A percentile compares a stretch with the other conserved stretches of the same genome.
Evolutionary conservation across 1,140 invertebrate species (phyloP).

Genomic region (Aethina tumida): DNA sequence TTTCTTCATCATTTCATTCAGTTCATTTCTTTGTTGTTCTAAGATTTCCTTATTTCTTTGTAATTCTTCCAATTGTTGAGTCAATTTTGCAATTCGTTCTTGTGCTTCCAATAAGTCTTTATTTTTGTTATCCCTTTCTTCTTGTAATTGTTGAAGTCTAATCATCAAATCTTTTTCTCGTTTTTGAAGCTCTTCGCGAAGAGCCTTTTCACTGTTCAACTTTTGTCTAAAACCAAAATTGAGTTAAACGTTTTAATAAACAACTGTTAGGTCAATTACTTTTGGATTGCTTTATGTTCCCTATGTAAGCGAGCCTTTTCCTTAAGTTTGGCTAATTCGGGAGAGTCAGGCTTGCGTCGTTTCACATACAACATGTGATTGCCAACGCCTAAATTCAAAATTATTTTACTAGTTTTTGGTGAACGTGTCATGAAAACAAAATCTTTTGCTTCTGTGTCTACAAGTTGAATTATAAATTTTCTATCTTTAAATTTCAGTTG

Average conservation of each 20-base stretch:
- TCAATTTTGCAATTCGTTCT: slow-evolving; percentile 87
- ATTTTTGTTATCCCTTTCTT: slow-evolving; percentile 78
- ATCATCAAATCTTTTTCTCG: slow-evolving; percentile 60
- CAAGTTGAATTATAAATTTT: slow-evolving; percentile 70
- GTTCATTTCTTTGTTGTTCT: slow-evolving; percentile 75
- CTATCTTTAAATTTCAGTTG: slow-evolving; percentile 71
- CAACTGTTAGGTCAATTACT: slow-evolving; percentile 9
- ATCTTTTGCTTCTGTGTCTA: slow-evolving; percentile 64
- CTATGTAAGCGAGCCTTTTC: slow-evolving; percentile 26
- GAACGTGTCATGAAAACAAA: slow-evolving; percentile 67
- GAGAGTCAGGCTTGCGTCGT: slow-evolving; percentile 39
- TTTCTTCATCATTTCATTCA: slow-evolving; percentile 81
- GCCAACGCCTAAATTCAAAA: slow-evolving; percentile 65
- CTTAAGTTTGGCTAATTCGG: slow-evolving; percentile 31
- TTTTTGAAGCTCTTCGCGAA: slow-evolving; percentile 26
- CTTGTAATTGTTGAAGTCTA: slow-evolving; percentile 67
- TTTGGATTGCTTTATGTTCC: slow-evolving; percentile 18
- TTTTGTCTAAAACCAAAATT: slow-evolving; percentile 20
- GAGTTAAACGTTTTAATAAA: not conserved
- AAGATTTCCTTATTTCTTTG: slow-evolving; percentile 91
- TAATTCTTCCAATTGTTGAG: slow-evolving; percentile 83
- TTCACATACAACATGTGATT: slow-evolving; percentile 72
- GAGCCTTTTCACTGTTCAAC: slow-evolving; percentile 21
- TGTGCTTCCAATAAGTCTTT: slow-evolving; percentile 72
- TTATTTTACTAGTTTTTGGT: slow-evolving; percentile 62